Evolutionary conservation across 1,140 invertebrate species (phyloP).

Genomic region (Penaeus chinensis): DNA sequence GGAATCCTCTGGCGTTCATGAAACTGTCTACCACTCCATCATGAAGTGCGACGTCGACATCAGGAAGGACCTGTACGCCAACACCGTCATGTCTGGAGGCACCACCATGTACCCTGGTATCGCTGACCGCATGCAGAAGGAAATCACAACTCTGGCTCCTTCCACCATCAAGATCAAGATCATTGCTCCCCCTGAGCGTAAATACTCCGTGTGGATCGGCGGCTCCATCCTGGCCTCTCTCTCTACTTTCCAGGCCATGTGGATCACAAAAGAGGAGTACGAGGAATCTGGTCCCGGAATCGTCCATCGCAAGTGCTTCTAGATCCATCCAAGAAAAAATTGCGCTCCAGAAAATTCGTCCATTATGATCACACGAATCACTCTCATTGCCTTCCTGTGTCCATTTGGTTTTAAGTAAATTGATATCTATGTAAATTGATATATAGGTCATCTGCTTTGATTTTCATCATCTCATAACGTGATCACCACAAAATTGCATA

Average conservation of each 20-base stretch:
- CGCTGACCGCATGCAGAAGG: slow-evolving; percentile 87
- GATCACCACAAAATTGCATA: no score
- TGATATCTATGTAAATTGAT: no score
- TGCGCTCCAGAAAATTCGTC: no score
- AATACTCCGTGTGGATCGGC: slow-evolving; percentile 32
- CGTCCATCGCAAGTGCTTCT: slow-evolving; percentile 24
- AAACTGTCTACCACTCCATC: slow-evolving; percentile 6
- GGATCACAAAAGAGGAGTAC: slow-evolving; percentile 23
- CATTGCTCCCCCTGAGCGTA: slow-evolving; percentile 27
- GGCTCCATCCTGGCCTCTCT: slow-evolving; percentile 24
- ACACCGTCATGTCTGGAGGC: slow-evolving; percentile 73
- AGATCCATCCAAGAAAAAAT: background rate
- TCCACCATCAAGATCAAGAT: slow-evolving; percentile 39
- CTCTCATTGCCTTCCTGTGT: no score
- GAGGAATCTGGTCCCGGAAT: slow-evolving; percentile 17
- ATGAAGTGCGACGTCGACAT: slow-evolving; percentile 29
- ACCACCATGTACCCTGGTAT: slow-evolving; percentile 86
- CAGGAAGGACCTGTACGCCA: slow-evolving; percentile 31
- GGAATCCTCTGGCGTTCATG: slow-evolving; percentile 71
- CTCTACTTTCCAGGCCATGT: slow-evolving; percentile 27
- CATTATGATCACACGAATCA: no score
- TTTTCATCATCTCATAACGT: no score
- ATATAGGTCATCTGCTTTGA: no score
- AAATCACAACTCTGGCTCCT: slow-evolving; percentile 77
- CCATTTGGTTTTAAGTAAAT: no score